phyloP scores from a whole-genome alignment of 1,140 invertebrate genomes.

The Drosophila hydei region DNA sequence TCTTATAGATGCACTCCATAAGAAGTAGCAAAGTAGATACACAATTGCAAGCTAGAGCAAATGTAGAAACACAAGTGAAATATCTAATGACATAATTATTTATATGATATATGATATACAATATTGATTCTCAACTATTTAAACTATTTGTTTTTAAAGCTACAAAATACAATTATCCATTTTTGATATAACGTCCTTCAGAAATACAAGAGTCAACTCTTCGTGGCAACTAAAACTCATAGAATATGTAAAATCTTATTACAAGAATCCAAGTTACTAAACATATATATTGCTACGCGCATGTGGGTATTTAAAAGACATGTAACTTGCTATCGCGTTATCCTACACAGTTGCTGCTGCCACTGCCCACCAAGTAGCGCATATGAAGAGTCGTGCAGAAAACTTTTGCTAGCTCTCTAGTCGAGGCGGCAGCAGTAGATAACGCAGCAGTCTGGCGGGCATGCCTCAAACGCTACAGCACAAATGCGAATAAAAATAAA shows the following conservation, averaged over 20 bases:
- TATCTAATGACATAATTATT: too few species aligned
- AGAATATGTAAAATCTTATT: too few species aligned
- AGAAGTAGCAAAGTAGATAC: not conserved
- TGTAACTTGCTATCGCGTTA: constrained; percentile 22
- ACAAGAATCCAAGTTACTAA: not conserved
- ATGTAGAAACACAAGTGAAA: too few species aligned
- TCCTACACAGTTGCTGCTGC: constrained; percentile 27
- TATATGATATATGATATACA: too few species aligned
- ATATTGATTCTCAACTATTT: too few species aligned
- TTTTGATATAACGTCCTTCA: too few species aligned
- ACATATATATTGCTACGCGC: too few species aligned
- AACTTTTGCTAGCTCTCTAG: constrained; percentile 45
- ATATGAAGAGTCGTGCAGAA: constrained; percentile 17
- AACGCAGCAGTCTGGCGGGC: constrained; percentile 23
- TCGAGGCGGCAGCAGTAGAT: constrained; percentile 38
- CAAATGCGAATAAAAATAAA: constrained; percentile 53
- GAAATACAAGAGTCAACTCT: too few species aligned
- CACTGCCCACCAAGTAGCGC: constrained; percentile 38
- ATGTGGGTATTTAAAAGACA: constrained; percentile 35
- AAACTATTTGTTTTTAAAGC: too few species aligned
- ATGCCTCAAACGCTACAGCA: constrained; percentile 62
- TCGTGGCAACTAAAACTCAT: too few species aligned
- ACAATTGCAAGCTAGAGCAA: too few species aligned
- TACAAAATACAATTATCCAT: too few species aligned
- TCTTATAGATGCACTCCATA: not conserved